These are phyloP conservation scores for Pseudopodoces humilis DNA, from an alignment of 2,113 vertebrate species.

Conservation along the genomic window DNA sequence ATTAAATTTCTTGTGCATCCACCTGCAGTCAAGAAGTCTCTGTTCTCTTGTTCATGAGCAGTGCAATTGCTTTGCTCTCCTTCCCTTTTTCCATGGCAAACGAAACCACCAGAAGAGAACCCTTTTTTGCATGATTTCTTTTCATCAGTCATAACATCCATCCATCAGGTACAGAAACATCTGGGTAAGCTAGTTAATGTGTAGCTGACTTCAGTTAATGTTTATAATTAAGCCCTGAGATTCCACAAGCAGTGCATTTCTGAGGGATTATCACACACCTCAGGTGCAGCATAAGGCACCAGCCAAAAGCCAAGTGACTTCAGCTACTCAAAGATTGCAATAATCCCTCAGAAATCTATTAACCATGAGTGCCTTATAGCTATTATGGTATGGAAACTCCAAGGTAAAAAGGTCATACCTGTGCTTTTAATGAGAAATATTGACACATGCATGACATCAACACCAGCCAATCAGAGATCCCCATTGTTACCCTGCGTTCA, in stretches of 20 bases:
- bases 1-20: background rate
- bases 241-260: constrained; percentile 52
- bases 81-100: background rate
- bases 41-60: background rate
- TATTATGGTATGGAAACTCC: constrained; percentile 47
- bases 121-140: constrained; percentile 25
- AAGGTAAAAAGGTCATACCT: constrained; percentile 69
- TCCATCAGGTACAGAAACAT: constrained; percentile 56
- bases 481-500: background rate
- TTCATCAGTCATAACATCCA: constrained; percentile 51
- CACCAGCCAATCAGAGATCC: constrained; percentile 25
- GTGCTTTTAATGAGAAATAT: constrained; percentile 60
- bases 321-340: constrained; percentile 46
- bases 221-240: constrained; percentile 56
- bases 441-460: constrained; percentile 53
- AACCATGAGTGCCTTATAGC: constrained; percentile 17
- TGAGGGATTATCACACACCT: constrained; percentile 60
- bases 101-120: background rate
- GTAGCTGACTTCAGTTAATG: constrained; percentile 42
- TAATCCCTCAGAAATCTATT: constrained; percentile 64
- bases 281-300: constrained; percentile 48
- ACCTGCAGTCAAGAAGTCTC: background rate
- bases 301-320: constrained; percentile 48
- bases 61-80: background rate
- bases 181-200: constrained; percentile 48